Evolutionary conservation across 2,113 vertebrate species (phyloP), one percentile per base, ranked within the genome.

Genomic region (Mirounga angustirostris): DNA sequence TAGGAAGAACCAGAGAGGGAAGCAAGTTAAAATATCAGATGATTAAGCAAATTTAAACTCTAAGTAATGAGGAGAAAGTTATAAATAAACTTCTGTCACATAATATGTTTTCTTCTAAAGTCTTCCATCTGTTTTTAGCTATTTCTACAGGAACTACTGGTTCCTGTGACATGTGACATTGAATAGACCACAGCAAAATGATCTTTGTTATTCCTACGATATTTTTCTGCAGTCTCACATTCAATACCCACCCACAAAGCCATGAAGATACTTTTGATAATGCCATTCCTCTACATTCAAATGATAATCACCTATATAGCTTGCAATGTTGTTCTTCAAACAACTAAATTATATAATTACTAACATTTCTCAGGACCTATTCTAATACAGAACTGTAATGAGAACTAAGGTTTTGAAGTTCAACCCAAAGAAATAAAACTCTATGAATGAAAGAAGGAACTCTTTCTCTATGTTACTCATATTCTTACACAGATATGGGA

Each of bases 21-120:
- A 74, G 54, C 26, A 85, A 85, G 30, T 5, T 24, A 85, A 96
- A 91, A n/a, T 73, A 81, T 89, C 52, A 85, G n/a, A 89, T 59
- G 28, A 73, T 71, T 80, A 59, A 89, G 10, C 18, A 80, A 86
- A 81, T 50, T 76, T 87, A 74, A 91, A 61, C 58, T 86, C 46
- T 69, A 67, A 89, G 67, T 89, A 89, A 95, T 90, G 30, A 54
- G 33, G 50, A 50, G 50, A 82, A 94, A 91, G 86, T 54, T 22
- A 61, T 56, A 43, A 86, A 73, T 52, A 69, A 96, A 33, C 36
- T 88, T 94, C 11, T 65, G 56, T 81, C 88, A 94, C 14, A 52
- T 67, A 36, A 52, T n/a, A 43, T 46, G 40, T 30, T 94, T 54
- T 67, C 69, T 43, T 21, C 26, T 80, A 74, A 73, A 30, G 46